These are phyloP conservation scores for Sorex maritimensis DNA, from an alignment of 2,797 vertebrate genomes.

Conservation along the genomic window DNA sequence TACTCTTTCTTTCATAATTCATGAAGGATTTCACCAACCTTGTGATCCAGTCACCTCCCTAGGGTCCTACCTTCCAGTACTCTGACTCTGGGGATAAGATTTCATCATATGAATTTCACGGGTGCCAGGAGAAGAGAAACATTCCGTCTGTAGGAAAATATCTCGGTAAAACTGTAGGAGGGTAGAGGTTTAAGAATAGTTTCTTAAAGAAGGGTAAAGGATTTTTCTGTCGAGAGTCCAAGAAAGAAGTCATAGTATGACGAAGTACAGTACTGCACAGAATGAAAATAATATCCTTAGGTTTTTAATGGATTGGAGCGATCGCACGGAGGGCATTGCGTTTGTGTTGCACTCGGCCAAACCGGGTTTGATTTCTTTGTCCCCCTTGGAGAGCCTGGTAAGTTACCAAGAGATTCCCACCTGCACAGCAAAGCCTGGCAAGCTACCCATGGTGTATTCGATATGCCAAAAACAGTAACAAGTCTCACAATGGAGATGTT, in stretches of 20 bases:
- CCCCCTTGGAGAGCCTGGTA: no score
- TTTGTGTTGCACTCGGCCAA: no score
- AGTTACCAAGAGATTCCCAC: no score
- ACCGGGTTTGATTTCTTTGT: no score
- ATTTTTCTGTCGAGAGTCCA: background rate
- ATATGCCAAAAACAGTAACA: no score
- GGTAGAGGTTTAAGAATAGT: background rate
- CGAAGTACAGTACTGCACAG: background rate
- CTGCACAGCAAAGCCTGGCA: no score
- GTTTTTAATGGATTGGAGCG: background rate
- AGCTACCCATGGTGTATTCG: no score
- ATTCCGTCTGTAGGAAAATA: background rate
- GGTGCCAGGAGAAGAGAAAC: background rate
- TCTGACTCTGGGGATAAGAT: background rate
- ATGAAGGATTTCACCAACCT: background rate
- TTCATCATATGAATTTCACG: background rate
- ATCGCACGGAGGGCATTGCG: no score
- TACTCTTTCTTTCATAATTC: background rate
- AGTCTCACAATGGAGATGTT: no score
- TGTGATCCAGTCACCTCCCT: no score
- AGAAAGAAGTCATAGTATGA: background rate
- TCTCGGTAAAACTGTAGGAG: fast-evolving
- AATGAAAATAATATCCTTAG: background rate
- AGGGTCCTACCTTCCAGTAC: background rate
- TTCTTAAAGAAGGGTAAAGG: background rate